These are phyloP conservation scores for Oryzias curvinotus DNA, from an alignment of 2,113 vertebrate genomes.

Conservation along the genomic window DNA sequence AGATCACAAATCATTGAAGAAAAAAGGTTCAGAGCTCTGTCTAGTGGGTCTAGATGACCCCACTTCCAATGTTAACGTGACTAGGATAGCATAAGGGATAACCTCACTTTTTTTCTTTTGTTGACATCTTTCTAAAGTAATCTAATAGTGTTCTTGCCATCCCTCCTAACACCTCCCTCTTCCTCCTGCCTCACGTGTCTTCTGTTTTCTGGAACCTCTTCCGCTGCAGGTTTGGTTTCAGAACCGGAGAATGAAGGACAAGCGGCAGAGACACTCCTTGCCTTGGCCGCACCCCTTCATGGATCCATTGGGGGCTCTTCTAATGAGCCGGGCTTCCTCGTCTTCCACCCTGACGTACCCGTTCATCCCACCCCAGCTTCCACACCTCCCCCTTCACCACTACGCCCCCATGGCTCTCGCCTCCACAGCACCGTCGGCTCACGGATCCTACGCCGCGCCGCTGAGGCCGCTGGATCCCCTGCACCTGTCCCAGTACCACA, in stretches of 20 bases:
- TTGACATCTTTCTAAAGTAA: too few species aligned
- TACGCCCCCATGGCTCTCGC: constrained; percentile 62
- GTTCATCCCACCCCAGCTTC: constrained; percentile 51
- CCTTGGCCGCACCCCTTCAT: constrained; percentile 64
- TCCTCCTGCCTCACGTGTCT: neutral
- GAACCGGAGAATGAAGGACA: constrained; percentile 78
- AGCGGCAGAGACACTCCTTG: constrained; percentile 68
- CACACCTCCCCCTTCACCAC: constrained; percentile 60
- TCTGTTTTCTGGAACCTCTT: neutral
- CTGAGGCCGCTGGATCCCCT: constrained; percentile 56
- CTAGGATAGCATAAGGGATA: too few species aligned
- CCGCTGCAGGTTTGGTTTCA: constrained; percentile 72
- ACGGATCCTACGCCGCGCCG: constrained; percentile 43
- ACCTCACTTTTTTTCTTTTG: neutral
- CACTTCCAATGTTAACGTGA: too few species aligned
- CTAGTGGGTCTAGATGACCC: too few species aligned
- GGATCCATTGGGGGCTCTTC: constrained; percentile 65
- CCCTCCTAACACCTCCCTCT: too few species aligned
- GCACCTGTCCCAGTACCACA: constrained; percentile 61
- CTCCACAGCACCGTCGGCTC: constrained; percentile 27
- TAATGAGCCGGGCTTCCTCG: constrained; percentile 63
- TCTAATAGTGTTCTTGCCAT: neutral
- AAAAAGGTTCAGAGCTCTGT: too few species aligned
- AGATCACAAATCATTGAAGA: too few species aligned
- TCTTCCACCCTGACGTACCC: constrained; percentile 51